phyloP scores from a whole-genome alignment of 2,113 vertebrate genomes.

The Corvus moneduloides region DNA sequence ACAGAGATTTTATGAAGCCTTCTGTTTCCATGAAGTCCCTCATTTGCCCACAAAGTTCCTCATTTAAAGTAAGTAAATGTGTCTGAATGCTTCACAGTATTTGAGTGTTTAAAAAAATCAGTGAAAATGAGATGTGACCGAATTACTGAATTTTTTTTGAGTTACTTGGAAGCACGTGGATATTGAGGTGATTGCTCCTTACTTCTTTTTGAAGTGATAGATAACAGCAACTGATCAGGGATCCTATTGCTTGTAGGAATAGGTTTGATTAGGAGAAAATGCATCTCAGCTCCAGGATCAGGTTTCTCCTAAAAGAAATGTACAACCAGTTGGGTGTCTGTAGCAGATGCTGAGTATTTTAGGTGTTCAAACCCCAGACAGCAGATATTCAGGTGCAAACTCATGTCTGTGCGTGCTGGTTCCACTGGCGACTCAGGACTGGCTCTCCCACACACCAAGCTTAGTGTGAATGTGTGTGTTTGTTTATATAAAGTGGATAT shows the following conservation, averaged over 20 bases:
- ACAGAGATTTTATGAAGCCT: neutral
- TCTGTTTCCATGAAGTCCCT: neutral
- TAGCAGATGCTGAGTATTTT: neutral
- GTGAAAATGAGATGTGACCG: neutral
- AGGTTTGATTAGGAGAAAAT: neutral
- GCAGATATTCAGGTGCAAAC: neutral
- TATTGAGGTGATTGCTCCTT: neutral
- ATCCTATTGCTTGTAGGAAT: neutral
- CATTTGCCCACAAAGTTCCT: neutral
- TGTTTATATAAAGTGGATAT: neutral
- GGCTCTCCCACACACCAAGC: neutral
- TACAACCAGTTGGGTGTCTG: neutral
- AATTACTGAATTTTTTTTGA: neutral
- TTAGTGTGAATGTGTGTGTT: neutral
- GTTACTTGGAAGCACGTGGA: neutral
- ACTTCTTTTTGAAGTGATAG: neutral
- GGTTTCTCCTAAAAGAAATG: neutral
- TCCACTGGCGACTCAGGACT: neutral
- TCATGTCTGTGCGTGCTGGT: rapidly evolving
- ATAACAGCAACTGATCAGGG: neutral
- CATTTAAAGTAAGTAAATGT: neutral
- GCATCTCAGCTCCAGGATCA: neutral
- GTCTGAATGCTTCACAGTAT: neutral
- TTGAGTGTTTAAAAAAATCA: neutral
- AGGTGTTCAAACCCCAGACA: neutral